phyloP scores from a whole-genome alignment of 2,113 vertebrate genomes.

The Siniperca chuatsi region DNA sequence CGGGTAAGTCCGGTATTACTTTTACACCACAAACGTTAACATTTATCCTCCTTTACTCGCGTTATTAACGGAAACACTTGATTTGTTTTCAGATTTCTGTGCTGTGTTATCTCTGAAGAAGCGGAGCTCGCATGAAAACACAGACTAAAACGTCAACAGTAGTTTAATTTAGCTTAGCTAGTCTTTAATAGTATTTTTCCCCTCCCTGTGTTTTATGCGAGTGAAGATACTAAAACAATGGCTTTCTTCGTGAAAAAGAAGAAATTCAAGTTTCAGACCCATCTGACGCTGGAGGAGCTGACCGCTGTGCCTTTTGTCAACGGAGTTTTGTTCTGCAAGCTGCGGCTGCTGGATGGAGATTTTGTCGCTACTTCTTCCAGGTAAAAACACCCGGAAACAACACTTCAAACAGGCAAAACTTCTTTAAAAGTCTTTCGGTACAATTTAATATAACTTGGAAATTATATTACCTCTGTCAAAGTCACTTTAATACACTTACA shows the following conservation, averaged over 20 bases:
- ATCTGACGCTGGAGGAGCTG: constrained; percentile 95
- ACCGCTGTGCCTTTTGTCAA: constrained; percentile 97
- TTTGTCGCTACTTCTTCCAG: constrained; percentile 92
- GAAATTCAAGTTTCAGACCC: constrained; percentile 98
- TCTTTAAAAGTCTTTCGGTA: fast-evolving
- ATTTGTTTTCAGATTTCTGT: constrained; percentile 48
- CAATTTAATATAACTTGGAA: background rate
- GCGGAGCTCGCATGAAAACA: constrained; percentile 44
- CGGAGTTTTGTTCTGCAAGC: constrained; percentile 97
- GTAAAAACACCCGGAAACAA: constrained; percentile 75
- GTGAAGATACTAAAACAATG: constrained; percentile 75
- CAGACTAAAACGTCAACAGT: background rate
- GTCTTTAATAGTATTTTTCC: fast-evolving
- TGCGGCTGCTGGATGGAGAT: constrained; percentile 94
- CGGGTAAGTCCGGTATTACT: constrained; percentile 2
- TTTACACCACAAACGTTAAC: fast-evolving
- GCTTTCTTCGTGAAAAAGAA: constrained; percentile 99
- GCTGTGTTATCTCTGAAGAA: constrained; percentile 48
- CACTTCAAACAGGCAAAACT: background rate
- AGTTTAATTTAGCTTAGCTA: background rate
- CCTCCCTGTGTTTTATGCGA: background rate
- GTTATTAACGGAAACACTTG: background rate
- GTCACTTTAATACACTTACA: background rate
- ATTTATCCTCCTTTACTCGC: fast-evolving
- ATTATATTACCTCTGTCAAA: fast-evolving